Evolutionary conservation across 2,797 vertebrate species (phyloP), one percentile per base, ranked within the genome.

Genomic region (Epinephelus awoara): DNA sequence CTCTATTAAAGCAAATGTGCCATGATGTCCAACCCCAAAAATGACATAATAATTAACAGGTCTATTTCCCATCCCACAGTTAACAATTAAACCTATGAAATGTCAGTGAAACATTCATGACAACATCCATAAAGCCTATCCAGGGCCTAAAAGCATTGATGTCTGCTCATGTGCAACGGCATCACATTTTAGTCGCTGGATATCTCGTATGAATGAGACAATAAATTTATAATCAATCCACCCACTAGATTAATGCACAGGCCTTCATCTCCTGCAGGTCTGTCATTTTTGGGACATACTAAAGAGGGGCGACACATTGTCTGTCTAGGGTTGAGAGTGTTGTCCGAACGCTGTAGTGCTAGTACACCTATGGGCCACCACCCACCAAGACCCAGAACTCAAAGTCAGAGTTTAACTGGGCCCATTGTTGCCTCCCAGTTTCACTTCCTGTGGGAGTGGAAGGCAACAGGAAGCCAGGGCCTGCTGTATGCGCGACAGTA

Each of bases 271-370:
- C 75, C 59, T 85, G 74, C 74, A 88, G 69, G 68, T 80, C 84
- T 94, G 93, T 94, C 93, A 95, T 94, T 95, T 95, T 95, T 94
- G 94, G 93, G 92, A 90, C 76, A 0, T 82, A 61, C 75, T 86
- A 76, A 79, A 86, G 61, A 82, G 78, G 71, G 56, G 85, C 62
- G 46, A 87, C 82, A 92, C 81, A 89, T 84, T 89, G 77, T 85
- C 72, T 93, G 77, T 87, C 87, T 91, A 84, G 75, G 78, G 85
- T 86, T 89, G 79, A 86, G 68, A 88, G 88, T 90, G 81, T 87
- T 88, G 75, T 87, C 85, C 62, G 59, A 81, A 66, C 66, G n/a
- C 78, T 81, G 73, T 55, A 52, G 59, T 84, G 69, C 74, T 59
- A 77, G 68, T 79, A 34, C 79, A 83, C 68, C 75, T 89, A 77